These are phyloP conservation scores for Ailuropoda melanoleuca DNA, from an alignment of 2,113 vertebrate genomes.

Conservation along the genomic window DNA sequence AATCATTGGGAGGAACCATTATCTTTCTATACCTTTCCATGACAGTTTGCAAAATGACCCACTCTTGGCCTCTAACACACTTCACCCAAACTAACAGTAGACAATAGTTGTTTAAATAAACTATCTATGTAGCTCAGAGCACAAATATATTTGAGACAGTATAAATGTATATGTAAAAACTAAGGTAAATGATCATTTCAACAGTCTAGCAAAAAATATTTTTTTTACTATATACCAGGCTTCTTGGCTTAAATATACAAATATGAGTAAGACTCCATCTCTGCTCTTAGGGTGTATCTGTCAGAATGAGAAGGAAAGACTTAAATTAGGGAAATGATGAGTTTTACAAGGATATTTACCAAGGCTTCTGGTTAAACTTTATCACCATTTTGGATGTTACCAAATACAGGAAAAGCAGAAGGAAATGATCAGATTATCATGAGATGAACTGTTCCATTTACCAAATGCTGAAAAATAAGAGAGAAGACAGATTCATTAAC, in stretches of 20 bases:
- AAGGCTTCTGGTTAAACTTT: background rate
- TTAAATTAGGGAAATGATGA: background rate
- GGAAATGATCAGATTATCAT: background rate
- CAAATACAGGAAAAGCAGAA: background rate
- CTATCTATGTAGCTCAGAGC: background rate
- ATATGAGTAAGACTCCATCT: background rate
- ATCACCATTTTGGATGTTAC: background rate
- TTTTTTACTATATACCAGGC: background rate
- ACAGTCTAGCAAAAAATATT: background rate
- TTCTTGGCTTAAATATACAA: background rate
- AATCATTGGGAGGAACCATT: background rate
- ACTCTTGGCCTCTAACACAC: background rate
- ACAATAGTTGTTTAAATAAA: background rate
- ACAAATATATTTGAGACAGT: background rate
- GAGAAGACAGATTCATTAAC: background rate
- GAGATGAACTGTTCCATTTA: background rate
- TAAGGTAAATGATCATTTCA: background rate
- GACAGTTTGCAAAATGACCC: background rate
- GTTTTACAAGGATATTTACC: background rate
- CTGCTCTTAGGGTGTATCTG: background rate
- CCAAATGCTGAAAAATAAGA: conserved; percentile 1
- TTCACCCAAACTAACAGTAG: background rate
- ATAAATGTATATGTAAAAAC: background rate
- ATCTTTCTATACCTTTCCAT: background rate
- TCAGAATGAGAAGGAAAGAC: background rate